A percentile compares a stretch with the other conserved stretches of the same genome.
These are phyloP conservation scores for Hiodon alosoides DNA, from an alignment of 2,113 vertebrate genomes.

Conservation along the genomic window DNA sequence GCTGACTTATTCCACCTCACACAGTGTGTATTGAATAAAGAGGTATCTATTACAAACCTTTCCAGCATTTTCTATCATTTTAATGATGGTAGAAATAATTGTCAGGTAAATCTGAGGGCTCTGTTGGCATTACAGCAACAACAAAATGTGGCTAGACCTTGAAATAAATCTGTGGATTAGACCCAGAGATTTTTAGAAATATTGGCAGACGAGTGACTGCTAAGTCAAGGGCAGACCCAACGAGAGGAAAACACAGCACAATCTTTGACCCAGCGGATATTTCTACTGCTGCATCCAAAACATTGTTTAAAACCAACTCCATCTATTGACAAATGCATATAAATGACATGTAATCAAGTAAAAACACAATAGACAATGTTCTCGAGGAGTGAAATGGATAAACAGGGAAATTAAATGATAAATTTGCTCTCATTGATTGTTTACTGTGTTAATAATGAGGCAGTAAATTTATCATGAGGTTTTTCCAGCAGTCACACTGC, in stretches of 20 bases:
- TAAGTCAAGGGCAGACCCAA: too few relatives aligned
- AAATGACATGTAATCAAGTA: slow-evolving; percentile 36
- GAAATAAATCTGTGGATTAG: too few relatives aligned
- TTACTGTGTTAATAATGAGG: slow-evolving; percentile 49
- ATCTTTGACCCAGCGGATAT: not conserved
- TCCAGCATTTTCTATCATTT: too few relatives aligned
- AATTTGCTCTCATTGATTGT: slow-evolving; percentile 49
- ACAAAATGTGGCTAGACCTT: too few relatives aligned
- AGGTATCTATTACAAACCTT: too few relatives aligned
- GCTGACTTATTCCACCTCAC: too few relatives aligned
- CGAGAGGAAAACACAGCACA: not conserved
- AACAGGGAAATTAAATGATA: slow-evolving; percentile 32
- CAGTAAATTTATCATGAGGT: slow-evolving; percentile 45
- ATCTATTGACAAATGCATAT: slow-evolving; percentile 35
- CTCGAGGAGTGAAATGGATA: slow-evolving; percentile 36
- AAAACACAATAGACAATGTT: slow-evolving; percentile 39
- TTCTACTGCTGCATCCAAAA: not conserved
- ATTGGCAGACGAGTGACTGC: too few relatives aligned
- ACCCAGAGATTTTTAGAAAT: too few relatives aligned
- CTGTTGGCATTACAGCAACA: too few relatives aligned
- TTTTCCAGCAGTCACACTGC: slow-evolving; percentile 42
- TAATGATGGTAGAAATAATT: too few relatives aligned
- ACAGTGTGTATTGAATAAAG: too few relatives aligned
- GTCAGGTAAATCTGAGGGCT: too few relatives aligned
- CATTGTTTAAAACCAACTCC: slow-evolving; percentile 40